Base-by-base conservation (phyloP, 2,797 vertebrate genomes). In the Anniella stebbinsi region DNA sequence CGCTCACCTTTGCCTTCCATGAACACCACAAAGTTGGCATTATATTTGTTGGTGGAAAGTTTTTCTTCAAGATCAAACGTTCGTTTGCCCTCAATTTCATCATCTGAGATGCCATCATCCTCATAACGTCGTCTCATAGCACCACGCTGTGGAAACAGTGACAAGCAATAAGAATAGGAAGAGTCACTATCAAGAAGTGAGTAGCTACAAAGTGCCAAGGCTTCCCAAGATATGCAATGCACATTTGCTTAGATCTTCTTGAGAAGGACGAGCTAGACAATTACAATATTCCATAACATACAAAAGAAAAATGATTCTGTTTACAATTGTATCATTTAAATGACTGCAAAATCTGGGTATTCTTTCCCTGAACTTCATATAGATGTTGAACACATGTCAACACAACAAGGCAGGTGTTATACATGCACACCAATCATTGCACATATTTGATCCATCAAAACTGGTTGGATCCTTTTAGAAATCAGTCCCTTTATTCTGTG, bases 1-100 rank as follows among this genome's bases (percentile, higher is more conserved):
- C 81, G 94, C 97, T 96, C 80, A 99, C 99, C 99, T 98, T 99
- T 98, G 86, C 99, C 99, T 76, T 99, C 98, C 99, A 99, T 99
- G 96, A 98, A 97, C 94, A 98, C 98, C 93, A 99, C 97, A 60
- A 99, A 97, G 66, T 98, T 97, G n/a, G 97, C 98, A 93, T 97
- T 98, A 84, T 98, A 99, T 94, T 98, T 97, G 91, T 96, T 95
- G 91, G 98, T 98, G 36, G 97, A 95, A 91, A 99, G 97, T 95
- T 99, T 99, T 90, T 99, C 99, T 72, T 99, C 98, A 54, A 99
- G 96, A 95, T 99, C 98, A 94, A 99, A 99, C 0, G 97, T 99
- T 87, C 99, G 98, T 94, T 99, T 99, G 36, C 99, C 99, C 94
- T 99, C 99, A 36, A 99, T 99, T 96, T 99, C 99, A 89, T 99